Conservation (phyloP, 2,888 invertebrate species). For the Tenthredo amoena region DNA sequence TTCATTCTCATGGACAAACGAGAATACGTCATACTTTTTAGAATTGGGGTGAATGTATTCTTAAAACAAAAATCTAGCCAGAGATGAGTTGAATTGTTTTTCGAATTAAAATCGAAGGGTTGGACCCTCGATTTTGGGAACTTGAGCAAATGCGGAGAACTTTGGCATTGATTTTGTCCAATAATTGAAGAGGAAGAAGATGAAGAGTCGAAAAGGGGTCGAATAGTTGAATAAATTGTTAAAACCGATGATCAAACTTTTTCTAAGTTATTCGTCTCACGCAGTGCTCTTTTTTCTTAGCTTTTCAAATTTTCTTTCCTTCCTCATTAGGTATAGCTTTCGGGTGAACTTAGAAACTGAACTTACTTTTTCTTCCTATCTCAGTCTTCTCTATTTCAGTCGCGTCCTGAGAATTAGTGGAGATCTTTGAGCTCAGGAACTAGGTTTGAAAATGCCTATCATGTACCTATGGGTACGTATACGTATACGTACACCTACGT, state of each 20-base stretch:
- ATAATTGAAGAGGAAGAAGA: not conserved
- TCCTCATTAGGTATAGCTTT: not conserved
- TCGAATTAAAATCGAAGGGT: not conserved
- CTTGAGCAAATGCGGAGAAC: not conserved
- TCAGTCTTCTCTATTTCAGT: not conserved
- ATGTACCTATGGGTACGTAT: not conserved
- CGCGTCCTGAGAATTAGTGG: not conserved
- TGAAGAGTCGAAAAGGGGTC: not conserved
- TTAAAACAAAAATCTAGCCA: too few relatives aligned
- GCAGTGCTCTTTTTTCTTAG: not conserved
- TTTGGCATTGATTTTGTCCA: not conserved
- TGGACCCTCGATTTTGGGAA: not conserved
- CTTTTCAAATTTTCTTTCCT: not conserved
- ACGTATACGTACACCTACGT: not conserved
- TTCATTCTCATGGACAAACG: too few relatives aligned
- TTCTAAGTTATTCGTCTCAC: not conserved
- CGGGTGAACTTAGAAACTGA: not conserved
- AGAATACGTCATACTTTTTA: too few relatives aligned
- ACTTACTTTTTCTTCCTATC: too few relatives aligned
- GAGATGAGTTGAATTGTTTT: not conserved
- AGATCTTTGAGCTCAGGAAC: not conserved
- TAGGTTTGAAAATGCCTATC: not conserved
- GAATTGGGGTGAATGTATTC: too few relatives aligned
- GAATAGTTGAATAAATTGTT: slow-evolving; percentile 21
- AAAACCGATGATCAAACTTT: not conserved